phyloP scores from a whole-genome alignment of 2,797 vertebrate genomes.

The Taenioides sp. region DNA sequence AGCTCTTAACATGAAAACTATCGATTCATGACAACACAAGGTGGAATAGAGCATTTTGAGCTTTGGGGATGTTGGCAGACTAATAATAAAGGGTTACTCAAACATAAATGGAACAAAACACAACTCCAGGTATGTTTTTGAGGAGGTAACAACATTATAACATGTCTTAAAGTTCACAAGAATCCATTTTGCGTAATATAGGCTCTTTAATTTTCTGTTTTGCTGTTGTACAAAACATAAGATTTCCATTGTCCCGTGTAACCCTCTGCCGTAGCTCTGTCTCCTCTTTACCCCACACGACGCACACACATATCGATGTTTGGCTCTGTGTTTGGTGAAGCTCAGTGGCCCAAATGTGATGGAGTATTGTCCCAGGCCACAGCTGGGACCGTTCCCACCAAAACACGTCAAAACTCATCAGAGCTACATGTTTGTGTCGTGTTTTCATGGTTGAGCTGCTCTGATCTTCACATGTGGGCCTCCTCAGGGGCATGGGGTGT shows the following conservation, averaged over 20 bases:
- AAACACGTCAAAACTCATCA: conserved; percentile 9
- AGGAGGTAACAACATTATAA: no score
- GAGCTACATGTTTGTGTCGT: conserved; percentile 5
- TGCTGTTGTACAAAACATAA: not conserved
- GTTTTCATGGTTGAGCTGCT: conserved; percentile 3
- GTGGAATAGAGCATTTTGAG: no score
- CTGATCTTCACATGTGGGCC: not conserved
- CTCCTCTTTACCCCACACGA: not conserved
- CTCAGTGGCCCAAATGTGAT: conserved; percentile 2
- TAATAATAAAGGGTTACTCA: no score
- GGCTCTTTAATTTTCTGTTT: not conserved
- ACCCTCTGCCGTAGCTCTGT: not conserved
- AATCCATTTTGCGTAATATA: no score
- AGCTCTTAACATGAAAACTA: no score
- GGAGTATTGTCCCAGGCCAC: not conserved
- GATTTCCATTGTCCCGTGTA: not conserved
- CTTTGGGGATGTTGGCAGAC: no score
- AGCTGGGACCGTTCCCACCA: conserved; percentile 13
- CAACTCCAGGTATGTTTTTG: no score
- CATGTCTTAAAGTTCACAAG: no score
- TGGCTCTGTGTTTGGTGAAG: conserved; percentile 1
- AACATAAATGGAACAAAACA: no score
- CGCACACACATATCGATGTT: conserved; percentile 5
- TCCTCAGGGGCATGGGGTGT: conserved; percentile 2
- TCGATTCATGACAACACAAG: no score